A percentile compares a stretch with the other conserved stretches of the same genome.
phyloP scores from a whole-genome alignment of 2,888 invertebrate genomes.

The Dusona sp. region DNA sequence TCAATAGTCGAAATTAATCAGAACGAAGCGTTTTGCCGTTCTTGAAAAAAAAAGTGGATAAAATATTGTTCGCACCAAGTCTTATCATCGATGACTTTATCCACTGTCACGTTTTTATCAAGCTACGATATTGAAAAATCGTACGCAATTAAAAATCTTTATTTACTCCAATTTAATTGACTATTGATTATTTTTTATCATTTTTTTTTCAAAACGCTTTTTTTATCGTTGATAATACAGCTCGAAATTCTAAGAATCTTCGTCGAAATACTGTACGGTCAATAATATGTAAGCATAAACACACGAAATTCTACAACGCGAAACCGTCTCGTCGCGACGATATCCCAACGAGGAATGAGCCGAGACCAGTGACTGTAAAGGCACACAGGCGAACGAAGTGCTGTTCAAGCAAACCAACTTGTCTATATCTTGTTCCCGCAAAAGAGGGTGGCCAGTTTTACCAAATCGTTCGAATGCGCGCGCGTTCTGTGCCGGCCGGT shows the following conservation, averaged over 20 bases:
- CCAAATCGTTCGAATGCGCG: conserved; percentile 39
- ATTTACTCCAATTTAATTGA: neutral
- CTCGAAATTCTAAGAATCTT: neutral
- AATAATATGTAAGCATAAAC: neutral
- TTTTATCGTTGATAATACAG: neutral
- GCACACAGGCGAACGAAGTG: conserved; percentile 36
- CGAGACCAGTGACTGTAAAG: conserved; percentile 49
- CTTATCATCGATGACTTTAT: conserved; percentile 12
- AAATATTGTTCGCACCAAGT: neutral
- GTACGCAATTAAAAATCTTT: neutral
- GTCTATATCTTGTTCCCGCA: conserved; percentile 28
- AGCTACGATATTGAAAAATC: neutral
- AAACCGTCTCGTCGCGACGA: conserved; percentile 60
- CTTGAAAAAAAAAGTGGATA: neutral
- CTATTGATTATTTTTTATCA: neutral
- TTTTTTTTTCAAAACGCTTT: neutral
- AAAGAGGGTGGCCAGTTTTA: conserved; percentile 62
- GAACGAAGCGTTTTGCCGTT: neutral
- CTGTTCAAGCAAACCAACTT: conserved; percentile 39
- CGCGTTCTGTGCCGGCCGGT: conserved; percentile 68
- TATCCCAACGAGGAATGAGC: conserved; percentile 66
- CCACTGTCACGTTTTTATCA: conserved; percentile 24
- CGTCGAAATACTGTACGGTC: neutral
- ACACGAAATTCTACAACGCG: conserved; percentile 24
- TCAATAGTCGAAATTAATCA: neutral